Percentiles rank a stretch among this genome's conserved stretches.
Evolutionary conservation across 2,113 vertebrate species (phyloP).

Genomic region (Dolichallabes microphthalmus): DNA sequence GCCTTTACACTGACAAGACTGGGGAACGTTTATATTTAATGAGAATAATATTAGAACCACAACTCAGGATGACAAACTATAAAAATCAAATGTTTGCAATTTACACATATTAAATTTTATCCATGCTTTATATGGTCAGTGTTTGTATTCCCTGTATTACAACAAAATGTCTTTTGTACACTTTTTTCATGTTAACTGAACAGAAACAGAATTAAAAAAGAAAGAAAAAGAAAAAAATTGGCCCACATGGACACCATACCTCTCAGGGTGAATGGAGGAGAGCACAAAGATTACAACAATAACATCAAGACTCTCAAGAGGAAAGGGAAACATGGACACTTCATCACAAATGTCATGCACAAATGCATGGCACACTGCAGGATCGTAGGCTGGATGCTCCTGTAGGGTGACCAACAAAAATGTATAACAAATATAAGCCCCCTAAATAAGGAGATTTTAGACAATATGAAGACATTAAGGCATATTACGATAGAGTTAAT

Average conservation of each 20-base stretch:
- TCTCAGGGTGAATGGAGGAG: slow-evolving; percentile 86
- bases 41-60: slow-evolving; percentile 22
- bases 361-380: slow-evolving; percentile 82
- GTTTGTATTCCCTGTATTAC: background rate
- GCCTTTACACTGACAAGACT: background rate
- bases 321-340: slow-evolving; percentile 80
- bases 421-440: background rate
- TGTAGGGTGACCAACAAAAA: slow-evolving; percentile 57
- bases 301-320: slow-evolving; percentile 81
- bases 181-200: background rate
- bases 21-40: slow-evolving; percentile 28
- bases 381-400: slow-evolving; percentile 79
- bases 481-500: background rate
- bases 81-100: slow-evolving; percentile 46
- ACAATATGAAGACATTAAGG: background rate
- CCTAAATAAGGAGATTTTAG: background rate
- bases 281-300: slow-evolving; percentile 90
- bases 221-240: background rate
- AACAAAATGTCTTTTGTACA: background rate
- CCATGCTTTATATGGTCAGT: background rate
- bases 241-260: slow-evolving; percentile 70
- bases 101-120: background rate
- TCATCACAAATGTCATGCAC: slow-evolving; percentile 85
- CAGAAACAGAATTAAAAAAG: too few relatives aligned
- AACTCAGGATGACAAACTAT: slow-evolving; percentile 8